Percentiles rank a stretch among this genome's conserved stretches.
These are phyloP conservation scores for Limnothrissa miodon DNA, from an alignment of 2,113 vertebrate species.

Conservation along the genomic window DNA sequence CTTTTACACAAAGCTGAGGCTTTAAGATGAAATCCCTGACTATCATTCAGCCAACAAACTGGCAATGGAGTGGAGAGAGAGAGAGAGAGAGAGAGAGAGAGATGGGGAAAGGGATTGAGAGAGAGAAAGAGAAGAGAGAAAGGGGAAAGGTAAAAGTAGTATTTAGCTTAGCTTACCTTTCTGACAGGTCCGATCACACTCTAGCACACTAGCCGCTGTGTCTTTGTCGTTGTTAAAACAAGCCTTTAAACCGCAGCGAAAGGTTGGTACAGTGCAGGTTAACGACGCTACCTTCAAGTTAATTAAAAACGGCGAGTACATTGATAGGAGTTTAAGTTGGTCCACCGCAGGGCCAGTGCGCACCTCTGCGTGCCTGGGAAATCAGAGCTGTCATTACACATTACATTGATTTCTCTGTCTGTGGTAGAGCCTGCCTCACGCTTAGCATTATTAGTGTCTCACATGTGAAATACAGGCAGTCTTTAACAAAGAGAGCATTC, in stretches of 20 bases:
- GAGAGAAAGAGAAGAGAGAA: conserved; percentile 38
- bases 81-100: background rate
- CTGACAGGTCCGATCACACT: conserved; percentile 43
- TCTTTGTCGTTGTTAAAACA: background rate
- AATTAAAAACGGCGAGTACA: conserved; percentile 53
- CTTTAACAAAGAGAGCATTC: background rate
- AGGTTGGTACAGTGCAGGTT: background rate
- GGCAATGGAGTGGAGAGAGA: conserved; percentile 38
- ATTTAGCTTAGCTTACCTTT: conserved; percentile 46
- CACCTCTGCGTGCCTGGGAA: conserved; percentile 34
- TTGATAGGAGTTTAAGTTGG: conserved; percentile 54
- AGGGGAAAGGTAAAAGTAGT: conserved; percentile 56
- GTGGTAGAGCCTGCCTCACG: conserved; percentile 52
- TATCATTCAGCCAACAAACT: conserved; percentile 45
- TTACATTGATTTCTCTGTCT: conserved; percentile 50
- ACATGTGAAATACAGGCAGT: background rate
- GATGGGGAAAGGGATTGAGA: too few relatives aligned
- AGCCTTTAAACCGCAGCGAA: background rate
- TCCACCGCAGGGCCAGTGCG: conserved; percentile 39
- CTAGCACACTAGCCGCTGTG: conserved; percentile 32
- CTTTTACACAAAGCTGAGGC: conserved; percentile 56
- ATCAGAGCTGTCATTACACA: conserved; percentile 40
- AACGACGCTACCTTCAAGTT: conserved; percentile 29
- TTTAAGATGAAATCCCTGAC: conserved; percentile 41
- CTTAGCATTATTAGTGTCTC: conserved; percentile 44